A percentile compares a stretch with the other conserved stretches of the same genome.
Conservation (phyloP, 1,140 invertebrate species). For the Cryptotermes secundus region DNA sequence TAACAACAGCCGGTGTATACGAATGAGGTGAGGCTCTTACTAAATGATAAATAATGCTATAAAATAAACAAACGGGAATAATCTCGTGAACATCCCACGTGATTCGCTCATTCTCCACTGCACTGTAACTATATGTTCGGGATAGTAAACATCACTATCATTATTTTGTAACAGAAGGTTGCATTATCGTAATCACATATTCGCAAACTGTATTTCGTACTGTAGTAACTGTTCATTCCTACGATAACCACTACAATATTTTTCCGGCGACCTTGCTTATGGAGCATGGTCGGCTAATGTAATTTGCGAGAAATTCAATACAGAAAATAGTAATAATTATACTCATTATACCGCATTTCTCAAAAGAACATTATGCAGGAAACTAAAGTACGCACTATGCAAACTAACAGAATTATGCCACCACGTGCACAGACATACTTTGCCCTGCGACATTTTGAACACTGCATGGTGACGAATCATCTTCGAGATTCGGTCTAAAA, state of each 20-base stretch:
- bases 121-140: too few relatives aligned
- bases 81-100: too few relatives aligned
- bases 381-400: not conserved
- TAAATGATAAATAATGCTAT: too few relatives aligned
- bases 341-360: not conserved
- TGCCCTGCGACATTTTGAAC: slow-evolving; percentile 6
- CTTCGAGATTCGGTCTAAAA: not conserved
- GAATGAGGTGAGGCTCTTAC: too few relatives aligned
- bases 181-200: too few relatives aligned
- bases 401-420: not conserved
- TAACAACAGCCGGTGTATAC: too few relatives aligned
- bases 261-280: not conserved
- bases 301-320: not conserved
- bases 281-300: not conserved
- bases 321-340: not conserved
- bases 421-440: not conserved
- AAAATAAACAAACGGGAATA: too few relatives aligned
- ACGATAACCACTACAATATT: not conserved
- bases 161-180: too few relatives aligned
- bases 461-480: slow-evolving; percentile 6
- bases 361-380: not conserved
- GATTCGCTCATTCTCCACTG: too few relatives aligned
- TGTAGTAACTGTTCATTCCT: too few relatives aligned
- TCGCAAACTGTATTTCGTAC: too few relatives aligned
- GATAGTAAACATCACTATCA: too few relatives aligned